phyloP scores from a whole-genome alignment of 2,113 vertebrate species.

The Cnemophilus loriae region DNA sequence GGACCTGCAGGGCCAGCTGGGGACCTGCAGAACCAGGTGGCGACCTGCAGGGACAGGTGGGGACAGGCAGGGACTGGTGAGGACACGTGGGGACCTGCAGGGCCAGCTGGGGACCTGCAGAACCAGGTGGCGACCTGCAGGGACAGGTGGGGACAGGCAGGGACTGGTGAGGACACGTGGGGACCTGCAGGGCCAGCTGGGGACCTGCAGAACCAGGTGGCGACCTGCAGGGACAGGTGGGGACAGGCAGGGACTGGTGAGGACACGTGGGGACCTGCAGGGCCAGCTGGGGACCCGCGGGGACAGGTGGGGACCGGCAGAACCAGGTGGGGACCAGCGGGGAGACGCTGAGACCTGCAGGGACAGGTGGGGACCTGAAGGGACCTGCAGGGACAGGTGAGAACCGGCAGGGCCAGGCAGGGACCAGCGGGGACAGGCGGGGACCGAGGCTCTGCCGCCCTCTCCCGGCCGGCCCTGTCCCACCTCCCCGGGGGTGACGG shows the following conservation, averaged over 20 bases:
- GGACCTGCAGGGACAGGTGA: no score
- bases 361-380: rapidly evolving
- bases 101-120: neutral
- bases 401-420: neutral
- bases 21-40: neutral
- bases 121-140: neutral
- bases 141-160: no score
- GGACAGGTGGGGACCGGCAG: neutral
- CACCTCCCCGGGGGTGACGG: neutral
- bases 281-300: rapidly evolving
- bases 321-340: no score
- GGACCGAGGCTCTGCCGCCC: neutral
- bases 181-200: rapidly evolving
- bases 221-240: no score
- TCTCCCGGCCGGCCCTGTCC: neutral
- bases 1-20: neutral
- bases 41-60: no score
- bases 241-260: neutral
- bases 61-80: neutral
- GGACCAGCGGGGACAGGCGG: neutral
- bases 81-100: neutral
- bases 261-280: rapidly evolving
- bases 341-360: no score
- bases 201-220: no score
- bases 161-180: rapidly evolving